These are phyloP conservation scores for Pandemis heparana DNA, from an alignment of 2,888 invertebrate genomes.

Conservation along the genomic window DNA sequence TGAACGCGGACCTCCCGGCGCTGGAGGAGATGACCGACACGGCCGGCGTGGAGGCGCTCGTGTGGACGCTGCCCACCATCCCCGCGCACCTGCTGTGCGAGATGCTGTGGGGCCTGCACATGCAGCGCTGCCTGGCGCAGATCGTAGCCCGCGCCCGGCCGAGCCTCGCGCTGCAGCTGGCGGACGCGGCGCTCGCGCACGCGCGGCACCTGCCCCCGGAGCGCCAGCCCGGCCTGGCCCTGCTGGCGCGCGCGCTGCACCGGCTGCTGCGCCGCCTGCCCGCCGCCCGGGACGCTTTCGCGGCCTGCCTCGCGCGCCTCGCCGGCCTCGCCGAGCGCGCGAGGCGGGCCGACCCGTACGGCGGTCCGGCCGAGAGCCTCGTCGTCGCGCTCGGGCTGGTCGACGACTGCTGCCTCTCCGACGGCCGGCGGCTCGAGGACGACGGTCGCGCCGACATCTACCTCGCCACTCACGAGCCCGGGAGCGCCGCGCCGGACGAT, in stretches of 20 bases:
- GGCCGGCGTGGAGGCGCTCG: constrained; percentile 66
- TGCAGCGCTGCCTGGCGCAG: constrained; percentile 70
- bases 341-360: constrained; percentile 67
- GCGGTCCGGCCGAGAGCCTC: constrained; percentile 65
- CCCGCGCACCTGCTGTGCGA: constrained; percentile 74
- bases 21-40: constrained; percentile 65
- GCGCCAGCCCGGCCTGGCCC: constrained; percentile 61
- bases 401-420: constrained; percentile 59
- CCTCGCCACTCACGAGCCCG: constrained; percentile 60
- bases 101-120: constrained; percentile 69
- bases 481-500: constrained; percentile 50
- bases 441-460: constrained; percentile 59
- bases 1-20: constrained; percentile 70
- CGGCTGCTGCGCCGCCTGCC: constrained; percentile 64
- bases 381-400: constrained; percentile 57
- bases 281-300: constrained; percentile 50
- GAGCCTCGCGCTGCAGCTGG: constrained; percentile 66
- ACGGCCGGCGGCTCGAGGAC: constrained; percentile 53
- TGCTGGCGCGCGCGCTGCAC: constrained; percentile 64
- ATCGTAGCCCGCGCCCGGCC: constrained; percentile 66
- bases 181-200: constrained; percentile 63
- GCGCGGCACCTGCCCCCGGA: constrained; percentile 70
- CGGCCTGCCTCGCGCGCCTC: too few relatives aligned
- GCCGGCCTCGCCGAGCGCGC: constrained; percentile 60
- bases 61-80: constrained; percentile 72